A percentile compares a stretch with the other conserved stretches of the same genome.
phyloP scores from a whole-genome alignment of 2,888 invertebrate species.

The Caenorhabditis sp. region DNA sequence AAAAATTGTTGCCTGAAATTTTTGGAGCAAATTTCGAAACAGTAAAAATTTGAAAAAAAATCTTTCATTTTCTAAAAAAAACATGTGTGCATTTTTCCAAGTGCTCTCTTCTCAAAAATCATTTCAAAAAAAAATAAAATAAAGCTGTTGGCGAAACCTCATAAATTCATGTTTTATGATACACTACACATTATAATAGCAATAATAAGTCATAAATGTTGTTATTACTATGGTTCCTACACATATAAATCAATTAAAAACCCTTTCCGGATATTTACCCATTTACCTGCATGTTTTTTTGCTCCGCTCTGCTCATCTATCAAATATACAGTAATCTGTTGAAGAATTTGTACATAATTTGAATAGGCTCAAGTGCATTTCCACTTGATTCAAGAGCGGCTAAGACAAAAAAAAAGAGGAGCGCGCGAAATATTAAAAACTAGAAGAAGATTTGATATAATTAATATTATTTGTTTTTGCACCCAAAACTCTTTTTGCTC shows the following conservation, averaged over 20 bases:
- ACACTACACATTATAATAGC: background rate
- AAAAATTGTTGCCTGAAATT: too few species aligned
- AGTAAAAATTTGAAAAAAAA: too few species aligned
- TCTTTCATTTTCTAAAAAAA: too few species aligned
- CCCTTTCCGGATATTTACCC: background rate
- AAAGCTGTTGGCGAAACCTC: background rate
- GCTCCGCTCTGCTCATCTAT: background rate
- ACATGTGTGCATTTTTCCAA: too few species aligned
- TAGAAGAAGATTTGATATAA: background rate
- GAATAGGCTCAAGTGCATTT: conserved; percentile 1
- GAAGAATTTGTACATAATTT: conserved; percentile 1
- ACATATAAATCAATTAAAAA: too few species aligned
- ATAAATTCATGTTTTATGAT: background rate
- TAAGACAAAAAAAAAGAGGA: background rate
- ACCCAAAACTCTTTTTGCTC: too few species aligned
- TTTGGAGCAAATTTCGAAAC: too few species aligned
- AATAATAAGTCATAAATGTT: too few species aligned
- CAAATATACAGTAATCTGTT: background rate
- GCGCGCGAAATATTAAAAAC: too few species aligned
- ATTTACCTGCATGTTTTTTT: background rate
- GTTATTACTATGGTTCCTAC: too few species aligned
- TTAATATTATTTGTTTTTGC: background rate
- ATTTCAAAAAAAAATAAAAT: too few species aligned
- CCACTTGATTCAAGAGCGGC: background rate
- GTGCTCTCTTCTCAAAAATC: too few species aligned